Evolutionary conservation across 2,113 vertebrate species (phyloP).

Genomic region (Indri indri): DNA sequence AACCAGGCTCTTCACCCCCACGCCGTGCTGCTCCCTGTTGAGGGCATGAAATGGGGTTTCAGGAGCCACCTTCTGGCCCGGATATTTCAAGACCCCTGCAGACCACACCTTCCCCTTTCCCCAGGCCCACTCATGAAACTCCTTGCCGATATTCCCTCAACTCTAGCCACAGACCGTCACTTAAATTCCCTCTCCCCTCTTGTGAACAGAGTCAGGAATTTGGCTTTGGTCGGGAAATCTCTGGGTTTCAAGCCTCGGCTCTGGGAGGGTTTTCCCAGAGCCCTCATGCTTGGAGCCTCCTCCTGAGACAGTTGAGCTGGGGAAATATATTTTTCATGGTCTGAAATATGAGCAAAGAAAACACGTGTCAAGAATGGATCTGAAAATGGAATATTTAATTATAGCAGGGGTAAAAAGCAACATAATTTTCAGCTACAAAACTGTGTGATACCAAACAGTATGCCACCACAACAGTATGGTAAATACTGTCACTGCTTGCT

Average conservation of each 20-base stretch:
- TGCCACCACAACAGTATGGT: neutral
- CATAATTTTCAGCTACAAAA: neutral
- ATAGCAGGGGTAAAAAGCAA: neutral
- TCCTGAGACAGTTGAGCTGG: neutral
- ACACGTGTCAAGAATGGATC: neutral
- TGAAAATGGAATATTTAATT: neutral
- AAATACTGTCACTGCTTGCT: neutral
- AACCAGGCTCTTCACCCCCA: neutral
- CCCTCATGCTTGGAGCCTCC: too few species aligned
- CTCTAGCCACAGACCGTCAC: too few species aligned
- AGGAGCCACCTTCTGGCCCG: neutral
- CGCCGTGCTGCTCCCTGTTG: neutral
- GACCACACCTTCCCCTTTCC: neutral
- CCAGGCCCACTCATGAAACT: neutral
- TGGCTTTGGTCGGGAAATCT: neutral
- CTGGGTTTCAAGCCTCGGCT: neutral
- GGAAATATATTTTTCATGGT: neutral
- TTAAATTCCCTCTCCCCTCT: neutral
- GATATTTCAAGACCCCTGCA: neutral
- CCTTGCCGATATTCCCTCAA: neutral
- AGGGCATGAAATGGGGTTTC: neutral
- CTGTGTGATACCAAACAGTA: neutral
- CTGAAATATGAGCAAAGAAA: neutral
- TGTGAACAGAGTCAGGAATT: neutral
- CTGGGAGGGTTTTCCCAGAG: neutral